Percentiles rank a stretch among this genome's conserved stretches.
Evolutionary conservation across 2,888 invertebrate species (phyloP).

Genomic region (Plagodis dolabraria): DNA sequence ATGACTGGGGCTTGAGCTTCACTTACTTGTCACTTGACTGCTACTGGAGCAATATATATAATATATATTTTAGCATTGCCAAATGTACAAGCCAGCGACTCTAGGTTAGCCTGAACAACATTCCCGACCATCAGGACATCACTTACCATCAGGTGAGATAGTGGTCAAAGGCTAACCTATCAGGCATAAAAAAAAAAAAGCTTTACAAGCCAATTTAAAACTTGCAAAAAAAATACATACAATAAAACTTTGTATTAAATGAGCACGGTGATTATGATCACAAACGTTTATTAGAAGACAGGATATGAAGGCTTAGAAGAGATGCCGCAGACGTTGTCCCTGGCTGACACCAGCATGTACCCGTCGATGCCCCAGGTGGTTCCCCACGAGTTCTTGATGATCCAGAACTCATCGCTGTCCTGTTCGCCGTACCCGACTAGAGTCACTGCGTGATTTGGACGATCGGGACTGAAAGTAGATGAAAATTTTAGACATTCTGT

Average conservation of each 20-base stretch:
- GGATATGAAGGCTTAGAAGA: constrained; percentile 92
- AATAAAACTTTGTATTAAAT: not conserved
- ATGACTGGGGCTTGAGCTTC: too few relatives aligned
- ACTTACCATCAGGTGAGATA: too few relatives aligned
- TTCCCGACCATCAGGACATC: too few relatives aligned
- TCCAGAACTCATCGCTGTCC: constrained; percentile 93
- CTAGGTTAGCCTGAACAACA: too few relatives aligned
- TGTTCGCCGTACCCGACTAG: constrained; percentile 94
- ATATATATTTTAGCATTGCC: too few relatives aligned
- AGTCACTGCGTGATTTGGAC: constrained; percentile 93
- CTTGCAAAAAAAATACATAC: too few relatives aligned
- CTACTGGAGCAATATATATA: too few relatives aligned
- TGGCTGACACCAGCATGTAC: constrained; percentile 93
- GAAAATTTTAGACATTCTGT: not conserved
- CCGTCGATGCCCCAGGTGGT: constrained; percentile 97
- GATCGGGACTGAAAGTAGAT: constrained; percentile 83
- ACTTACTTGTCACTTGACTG: too few relatives aligned
- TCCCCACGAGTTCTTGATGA: constrained; percentile 97
- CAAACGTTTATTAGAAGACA: constrained; percentile 72
- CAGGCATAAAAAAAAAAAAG: too few relatives aligned
- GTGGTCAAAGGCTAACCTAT: too few relatives aligned
- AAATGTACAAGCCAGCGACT: too few relatives aligned
- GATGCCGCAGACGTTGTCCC: constrained; percentile 95
- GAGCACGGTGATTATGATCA: not conserved
- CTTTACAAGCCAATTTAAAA: too few relatives aligned